phyloP scores from a whole-genome alignment of 2,113 vertebrate genomes.

The Verasper variegatus region DNA sequence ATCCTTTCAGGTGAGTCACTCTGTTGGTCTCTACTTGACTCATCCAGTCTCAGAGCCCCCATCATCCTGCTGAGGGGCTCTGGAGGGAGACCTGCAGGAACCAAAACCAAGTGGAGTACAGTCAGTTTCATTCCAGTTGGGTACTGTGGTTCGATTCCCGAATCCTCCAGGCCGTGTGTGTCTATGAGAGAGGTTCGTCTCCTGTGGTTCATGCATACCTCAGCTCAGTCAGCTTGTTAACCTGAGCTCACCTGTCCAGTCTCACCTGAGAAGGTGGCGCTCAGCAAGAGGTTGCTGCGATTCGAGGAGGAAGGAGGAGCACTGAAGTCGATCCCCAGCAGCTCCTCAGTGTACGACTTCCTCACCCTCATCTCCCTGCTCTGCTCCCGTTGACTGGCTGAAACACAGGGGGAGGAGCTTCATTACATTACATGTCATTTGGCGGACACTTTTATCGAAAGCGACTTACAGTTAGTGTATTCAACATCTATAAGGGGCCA shows the following conservation, averaged over 20 bases:
- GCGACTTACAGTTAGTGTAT: no score
- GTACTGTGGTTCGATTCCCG: no score
- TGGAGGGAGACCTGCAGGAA: conserved; percentile 19
- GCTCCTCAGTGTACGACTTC: conserved; percentile 77
- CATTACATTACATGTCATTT: no score
- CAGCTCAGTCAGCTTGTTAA: not conserved
- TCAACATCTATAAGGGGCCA: no score
- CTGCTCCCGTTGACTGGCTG: conserved; percentile 50
- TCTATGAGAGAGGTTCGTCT: not conserved
- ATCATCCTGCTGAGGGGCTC: conserved; percentile 42
- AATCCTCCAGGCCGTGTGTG: not conserved
- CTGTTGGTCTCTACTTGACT: conserved; percentile 1
- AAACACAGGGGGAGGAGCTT: conserved; percentile 20
- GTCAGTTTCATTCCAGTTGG: not conserved
- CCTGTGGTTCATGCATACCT: not conserved
- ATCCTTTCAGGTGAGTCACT: not conserved
- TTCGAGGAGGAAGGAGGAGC: conserved; percentile 24
- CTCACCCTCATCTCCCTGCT: conserved; percentile 15
- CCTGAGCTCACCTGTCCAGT: not conserved
- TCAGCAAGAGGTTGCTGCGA: conserved; percentile 63
- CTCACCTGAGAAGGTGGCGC: conserved; percentile 60
- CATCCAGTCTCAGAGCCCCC: conserved; percentile 28
- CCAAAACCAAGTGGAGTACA: not conserved
- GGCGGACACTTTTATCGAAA: no score
- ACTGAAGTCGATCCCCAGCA: conserved; percentile 78